Evolutionary conservation across 2,888 invertebrate species (phyloP).

Genomic region (Helobdella robusta): DNA sequence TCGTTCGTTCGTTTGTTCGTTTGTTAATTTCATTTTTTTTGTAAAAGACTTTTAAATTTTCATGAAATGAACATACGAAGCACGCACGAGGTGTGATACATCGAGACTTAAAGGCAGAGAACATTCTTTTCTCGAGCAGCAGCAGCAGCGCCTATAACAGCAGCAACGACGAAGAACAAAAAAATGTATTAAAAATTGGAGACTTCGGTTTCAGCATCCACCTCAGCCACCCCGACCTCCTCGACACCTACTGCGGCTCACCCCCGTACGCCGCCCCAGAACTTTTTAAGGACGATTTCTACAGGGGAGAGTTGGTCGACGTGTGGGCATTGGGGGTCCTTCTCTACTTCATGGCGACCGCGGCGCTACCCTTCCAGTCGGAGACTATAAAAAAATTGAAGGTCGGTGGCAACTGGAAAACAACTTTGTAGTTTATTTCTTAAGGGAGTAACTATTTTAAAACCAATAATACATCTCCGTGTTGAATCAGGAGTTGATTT

Average conservation of each 20-base stretch:
- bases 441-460: not conserved
- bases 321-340: slow-evolving; percentile 68
- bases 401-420: not conserved
- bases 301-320: slow-evolving; percentile 58
- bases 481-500: slow-evolving; percentile 56
- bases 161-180: too few relatives aligned
- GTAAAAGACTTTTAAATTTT: not conserved
- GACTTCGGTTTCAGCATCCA: slow-evolving; percentile 70
- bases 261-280: slow-evolving; percentile 73
- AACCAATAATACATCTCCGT: too few relatives aligned
- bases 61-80: slow-evolving; percentile 49
- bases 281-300: slow-evolving; percentile 56
- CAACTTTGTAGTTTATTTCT: not conserved
- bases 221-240: slow-evolving; percentile 54
- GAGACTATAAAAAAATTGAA: slow-evolving; percentile 64
- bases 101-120: slow-evolving; percentile 70
- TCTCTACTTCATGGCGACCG: slow-evolving; percentile 66
- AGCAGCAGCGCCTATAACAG: not conserved
- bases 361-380: slow-evolving; percentile 67
- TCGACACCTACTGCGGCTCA: slow-evolving; percentile 69
- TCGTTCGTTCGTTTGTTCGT: not conserved
- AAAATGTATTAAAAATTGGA: slow-evolving; percentile 59
- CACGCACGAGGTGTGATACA: slow-evolving; percentile 65
- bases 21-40: not conserved
- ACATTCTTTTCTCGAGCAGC: slow-evolving; percentile 60